A percentile compares a stretch with the other conserved stretches of the same genome.
Evolutionary conservation across 2,888 invertebrate species (phyloP).

Genomic region (Notodonta dromedarius): DNA sequence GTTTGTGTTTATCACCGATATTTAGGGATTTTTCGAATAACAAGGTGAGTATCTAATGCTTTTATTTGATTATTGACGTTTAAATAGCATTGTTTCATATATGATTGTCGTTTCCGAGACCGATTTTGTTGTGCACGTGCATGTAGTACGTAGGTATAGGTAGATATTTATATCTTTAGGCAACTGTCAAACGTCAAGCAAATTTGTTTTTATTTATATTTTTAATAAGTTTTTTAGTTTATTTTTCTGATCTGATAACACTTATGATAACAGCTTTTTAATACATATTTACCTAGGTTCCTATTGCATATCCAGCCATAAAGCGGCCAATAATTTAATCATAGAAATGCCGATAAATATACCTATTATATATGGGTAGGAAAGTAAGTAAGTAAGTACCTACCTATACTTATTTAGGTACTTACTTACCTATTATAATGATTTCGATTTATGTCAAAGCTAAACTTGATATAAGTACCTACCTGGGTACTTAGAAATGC

Average conservation of each 20-base stretch:
- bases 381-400: too few relatives aligned
- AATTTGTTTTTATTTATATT: constrained; percentile 27
- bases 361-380: too few relatives aligned
- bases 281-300: too few relatives aligned
- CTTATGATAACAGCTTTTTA: too few relatives aligned
- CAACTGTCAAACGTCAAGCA: constrained; percentile 73
- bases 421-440: too few relatives aligned
- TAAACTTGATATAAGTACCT: too few relatives aligned
- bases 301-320: too few relatives aligned
- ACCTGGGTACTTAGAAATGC: too few relatives aligned
- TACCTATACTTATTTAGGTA: too few relatives aligned
- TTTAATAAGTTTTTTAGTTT: constrained; percentile 10
- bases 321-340: too few relatives aligned
- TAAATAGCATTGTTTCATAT: constrained; percentile 58
- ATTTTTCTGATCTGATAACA: constrained; percentile 31
- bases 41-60: constrained; percentile 67
- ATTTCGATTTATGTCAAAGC: too few relatives aligned
- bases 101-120: constrained; percentile 55
- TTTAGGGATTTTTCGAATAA: constrained; percentile 79
- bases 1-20: constrained; percentile 81
- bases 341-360: too few relatives aligned
- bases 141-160: constrained; percentile 54
- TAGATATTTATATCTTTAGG: constrained; percentile 37
- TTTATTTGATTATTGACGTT: constrained; percentile 37
- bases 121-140: constrained; percentile 66